phyloP scores from a whole-genome alignment of 2,888 invertebrate species.

The Drosophila fulvimacula region DNA sequence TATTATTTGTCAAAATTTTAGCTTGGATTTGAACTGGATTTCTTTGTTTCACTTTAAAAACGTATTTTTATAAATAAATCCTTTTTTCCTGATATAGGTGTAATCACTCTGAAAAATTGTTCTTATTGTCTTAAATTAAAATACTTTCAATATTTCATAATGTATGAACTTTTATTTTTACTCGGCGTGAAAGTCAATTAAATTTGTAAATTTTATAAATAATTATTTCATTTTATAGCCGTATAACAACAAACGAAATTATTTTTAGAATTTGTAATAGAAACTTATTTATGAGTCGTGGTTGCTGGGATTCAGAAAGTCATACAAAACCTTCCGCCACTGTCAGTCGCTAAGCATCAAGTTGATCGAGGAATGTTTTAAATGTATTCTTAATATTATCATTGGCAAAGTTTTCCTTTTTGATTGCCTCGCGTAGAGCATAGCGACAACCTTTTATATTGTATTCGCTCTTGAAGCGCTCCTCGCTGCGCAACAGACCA shows the following conservation, averaged over 20 bases:
- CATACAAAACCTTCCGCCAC: neutral
- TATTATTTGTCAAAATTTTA: neutral
- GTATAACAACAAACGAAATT: neutral
- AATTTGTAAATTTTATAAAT: neutral
- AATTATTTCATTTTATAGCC: neutral
- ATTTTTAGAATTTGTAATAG: conserved; percentile 1
- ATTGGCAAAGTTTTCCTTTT: conserved; percentile 74
- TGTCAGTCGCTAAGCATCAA: conserved; percentile 58
- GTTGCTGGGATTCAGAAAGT: neutral
- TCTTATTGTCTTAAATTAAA: neutral
- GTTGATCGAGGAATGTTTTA: conserved; percentile 78
- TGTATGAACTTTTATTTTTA: neutral
- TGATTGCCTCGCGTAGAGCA: conserved; percentile 81
- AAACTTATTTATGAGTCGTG: conserved; percentile 28
- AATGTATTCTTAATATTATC: conserved; percentile 82
- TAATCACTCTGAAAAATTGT: neutral
- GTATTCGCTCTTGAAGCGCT: conserved; percentile 81
- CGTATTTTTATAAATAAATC: too few species aligned
- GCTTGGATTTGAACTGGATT: neutral
- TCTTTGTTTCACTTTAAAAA: neutral
- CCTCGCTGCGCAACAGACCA: conserved; percentile 82
- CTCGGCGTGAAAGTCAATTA: neutral
- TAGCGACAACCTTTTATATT: conserved; percentile 82
- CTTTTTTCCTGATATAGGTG: neutral
- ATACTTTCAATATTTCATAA: neutral